Evolutionary conservation across 2,888 invertebrate species (phyloP).

Genomic region (Cryptocephalus moraei): DNA sequence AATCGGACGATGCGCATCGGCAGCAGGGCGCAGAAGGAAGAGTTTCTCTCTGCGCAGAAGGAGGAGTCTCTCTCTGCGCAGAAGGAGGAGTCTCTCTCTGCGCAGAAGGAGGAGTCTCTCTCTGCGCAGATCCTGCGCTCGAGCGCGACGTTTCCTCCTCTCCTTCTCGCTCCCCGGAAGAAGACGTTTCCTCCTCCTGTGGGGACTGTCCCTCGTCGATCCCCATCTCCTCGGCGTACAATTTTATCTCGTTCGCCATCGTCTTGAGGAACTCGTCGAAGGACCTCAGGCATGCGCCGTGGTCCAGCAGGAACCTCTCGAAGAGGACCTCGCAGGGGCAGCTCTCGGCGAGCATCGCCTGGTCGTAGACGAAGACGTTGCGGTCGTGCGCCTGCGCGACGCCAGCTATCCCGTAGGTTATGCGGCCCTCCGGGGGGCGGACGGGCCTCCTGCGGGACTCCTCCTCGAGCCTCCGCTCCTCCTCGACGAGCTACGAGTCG

Average conservation of each 20-base stretch:
- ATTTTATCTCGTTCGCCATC: slow-evolving; percentile 8
- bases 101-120: too few species aligned
- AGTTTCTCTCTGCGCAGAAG: too few species aligned
- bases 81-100: too few species aligned
- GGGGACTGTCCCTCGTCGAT: too few species aligned
- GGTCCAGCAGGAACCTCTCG: slow-evolving; percentile 22
- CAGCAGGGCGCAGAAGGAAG: too few species aligned
- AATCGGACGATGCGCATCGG: too few species aligned
- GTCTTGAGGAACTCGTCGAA: slow-evolving; percentile 10
- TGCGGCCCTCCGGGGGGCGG: slow-evolving; percentile 24
- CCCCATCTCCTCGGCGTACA: neutral
- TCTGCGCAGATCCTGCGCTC: too few species aligned
- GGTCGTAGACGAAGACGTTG: slow-evolving; percentile 27
- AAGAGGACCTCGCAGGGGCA: slow-evolving; percentile 30
- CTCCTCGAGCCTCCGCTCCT: too few species aligned
- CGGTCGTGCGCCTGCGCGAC: slow-evolving; percentile 27
- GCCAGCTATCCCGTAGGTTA: slow-evolving; percentile 28
- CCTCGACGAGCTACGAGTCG: too few species aligned
- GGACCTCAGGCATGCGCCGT: slow-evolving; percentile 22
- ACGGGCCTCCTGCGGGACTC: slow-evolving; percentile 18
- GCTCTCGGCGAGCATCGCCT: slow-evolving; percentile 20
- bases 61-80: too few species aligned
- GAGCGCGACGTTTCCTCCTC: neutral
- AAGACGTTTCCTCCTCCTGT: too few species aligned
- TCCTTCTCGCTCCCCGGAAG: slow-evolving; percentile 1